A percentile compares a stretch with the other conserved stretches of the same genome.
Conservation (phyloP, 2,888 invertebrate species). For the Phengaris arion region DNA sequence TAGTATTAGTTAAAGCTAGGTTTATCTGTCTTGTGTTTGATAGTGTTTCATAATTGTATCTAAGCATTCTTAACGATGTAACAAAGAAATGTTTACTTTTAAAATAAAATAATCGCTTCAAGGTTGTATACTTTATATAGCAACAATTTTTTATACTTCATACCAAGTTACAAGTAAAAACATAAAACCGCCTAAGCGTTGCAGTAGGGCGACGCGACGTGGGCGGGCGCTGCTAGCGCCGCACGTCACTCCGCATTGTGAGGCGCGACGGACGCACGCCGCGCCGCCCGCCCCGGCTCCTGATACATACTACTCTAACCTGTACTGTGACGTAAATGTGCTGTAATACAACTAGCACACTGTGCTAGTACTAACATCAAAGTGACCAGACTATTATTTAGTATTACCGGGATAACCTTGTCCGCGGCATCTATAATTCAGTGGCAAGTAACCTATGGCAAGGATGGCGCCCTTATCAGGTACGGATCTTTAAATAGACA, state of each 20-base stretch:
- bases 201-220: constrained; percentile 53
- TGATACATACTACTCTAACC: constrained; percentile 44
- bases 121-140: no score
- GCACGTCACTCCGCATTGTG: constrained; percentile 70
- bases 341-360: constrained; percentile 48
- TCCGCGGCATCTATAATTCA: constrained; percentile 74
- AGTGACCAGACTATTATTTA: constrained; percentile 46
- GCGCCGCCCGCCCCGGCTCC: constrained; percentile 53
- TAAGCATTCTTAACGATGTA: no score
- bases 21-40: no score
- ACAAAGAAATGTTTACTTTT: no score
- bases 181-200: constrained; percentile 49
- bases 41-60: no score
- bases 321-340: constrained; percentile 67
- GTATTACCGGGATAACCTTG: constrained; percentile 58
- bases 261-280: constrained; percentile 66
- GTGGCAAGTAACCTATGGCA: constrained; percentile 65
- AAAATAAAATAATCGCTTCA: no score
- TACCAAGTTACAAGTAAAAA: neutral
- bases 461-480: constrained; percentile 75
- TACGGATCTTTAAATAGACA: constrained; percentile 52
- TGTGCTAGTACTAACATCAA: constrained; percentile 48
- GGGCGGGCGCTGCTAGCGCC: constrained; percentile 51
- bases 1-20: no score
- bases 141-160: no score